Conservation (phyloP, 2,797 vertebrate genomes). For the Poecilia wingei region DNA sequence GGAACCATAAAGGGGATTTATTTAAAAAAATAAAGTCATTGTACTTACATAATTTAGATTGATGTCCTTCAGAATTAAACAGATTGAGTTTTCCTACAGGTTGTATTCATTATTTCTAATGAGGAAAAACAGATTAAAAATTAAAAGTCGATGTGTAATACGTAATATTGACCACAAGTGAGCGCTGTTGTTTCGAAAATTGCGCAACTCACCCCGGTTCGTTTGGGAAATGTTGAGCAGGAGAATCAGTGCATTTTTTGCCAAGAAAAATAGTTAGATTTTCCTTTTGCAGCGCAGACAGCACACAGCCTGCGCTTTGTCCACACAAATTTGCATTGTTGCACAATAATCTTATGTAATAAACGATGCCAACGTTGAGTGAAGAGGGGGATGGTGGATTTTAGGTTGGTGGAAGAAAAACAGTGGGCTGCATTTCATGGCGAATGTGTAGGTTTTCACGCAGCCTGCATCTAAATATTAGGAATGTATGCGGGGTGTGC, state of each 20-base stretch:
- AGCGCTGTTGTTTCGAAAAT: constrained; percentile 62
- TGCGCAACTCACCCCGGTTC: constrained; percentile 5
- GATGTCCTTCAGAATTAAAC: background rate
- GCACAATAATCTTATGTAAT: constrained; percentile 52
- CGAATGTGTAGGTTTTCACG: constrained; percentile 14
- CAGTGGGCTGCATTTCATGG: constrained; percentile 10
- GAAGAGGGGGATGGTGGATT: constrained; percentile 19
- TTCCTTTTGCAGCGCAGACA: constrained; percentile 21
- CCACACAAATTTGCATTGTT: constrained; percentile 40
- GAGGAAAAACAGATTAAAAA: background rate
- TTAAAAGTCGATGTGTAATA: background rate
- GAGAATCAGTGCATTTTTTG: constrained; percentile 25
- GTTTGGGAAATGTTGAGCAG: constrained; percentile 23
- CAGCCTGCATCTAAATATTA: constrained; percentile 6
- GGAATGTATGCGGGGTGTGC: constrained; percentile 1
- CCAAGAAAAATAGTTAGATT: constrained; percentile 47
- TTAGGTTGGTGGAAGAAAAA: constrained; percentile 26
- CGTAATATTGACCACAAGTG: constrained; percentile 34
- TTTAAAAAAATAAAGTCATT: background rate
- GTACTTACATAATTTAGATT: background rate
- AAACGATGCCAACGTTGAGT: constrained; percentile 9
- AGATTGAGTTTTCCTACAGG: background rate
- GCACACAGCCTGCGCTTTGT: constrained; percentile 32
- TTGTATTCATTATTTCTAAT: background rate
- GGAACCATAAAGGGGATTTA: background rate